Percentiles rank a stretch among this genome's conserved stretches.
Evolutionary conservation across 2,797 vertebrate genomes (phyloP).

Genomic region (Amniataba percoides): DNA sequence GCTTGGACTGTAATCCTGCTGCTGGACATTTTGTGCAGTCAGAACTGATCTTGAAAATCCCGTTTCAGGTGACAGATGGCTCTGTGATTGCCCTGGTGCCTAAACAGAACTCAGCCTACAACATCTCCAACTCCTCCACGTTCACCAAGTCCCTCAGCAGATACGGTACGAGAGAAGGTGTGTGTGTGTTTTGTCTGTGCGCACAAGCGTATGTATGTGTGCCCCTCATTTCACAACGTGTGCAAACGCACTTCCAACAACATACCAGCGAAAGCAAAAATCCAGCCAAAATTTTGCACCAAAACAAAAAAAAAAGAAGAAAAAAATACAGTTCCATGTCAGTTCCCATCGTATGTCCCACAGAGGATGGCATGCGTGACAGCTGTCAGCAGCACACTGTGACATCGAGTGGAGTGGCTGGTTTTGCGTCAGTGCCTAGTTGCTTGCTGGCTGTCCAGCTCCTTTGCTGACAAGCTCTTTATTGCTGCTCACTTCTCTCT

Average conservation of each 20-base stretch:
- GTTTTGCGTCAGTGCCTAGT: not conserved
- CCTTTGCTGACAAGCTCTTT: not conserved
- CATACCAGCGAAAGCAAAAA: not conserved
- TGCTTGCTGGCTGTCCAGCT: not conserved
- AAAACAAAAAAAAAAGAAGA: too few species aligned
- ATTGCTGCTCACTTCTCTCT: conserved; percentile 2
- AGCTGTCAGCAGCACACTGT: conserved; percentile 26
- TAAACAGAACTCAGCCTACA: conserved; percentile 99
- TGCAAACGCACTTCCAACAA: not conserved
- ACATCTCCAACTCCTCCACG: conserved; percentile 99
- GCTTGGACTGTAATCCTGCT: conserved; percentile 1
- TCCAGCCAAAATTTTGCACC: not conserved
- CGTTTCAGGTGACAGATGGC: conserved; percentile 93
- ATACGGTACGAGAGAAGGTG: conserved; percentile 91
- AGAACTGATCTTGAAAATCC: conserved; percentile 27
- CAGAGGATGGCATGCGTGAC: not conserved
- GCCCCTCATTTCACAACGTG: not conserved
- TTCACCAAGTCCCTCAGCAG: conserved; percentile 99
- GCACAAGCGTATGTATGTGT: not conserved
- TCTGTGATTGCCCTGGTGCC: conserved; percentile 97
- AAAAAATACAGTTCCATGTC: not conserved
- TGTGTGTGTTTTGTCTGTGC: conserved; percentile 55
- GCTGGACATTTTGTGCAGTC: not conserved
- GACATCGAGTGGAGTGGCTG: not conserved
- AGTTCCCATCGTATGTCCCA: not conserved